Evolutionary conservation across 2,888 invertebrate genomes (phyloP), one percentile per base, ranked within the genome.

Genomic region (Cerastis leucographa): DNA sequence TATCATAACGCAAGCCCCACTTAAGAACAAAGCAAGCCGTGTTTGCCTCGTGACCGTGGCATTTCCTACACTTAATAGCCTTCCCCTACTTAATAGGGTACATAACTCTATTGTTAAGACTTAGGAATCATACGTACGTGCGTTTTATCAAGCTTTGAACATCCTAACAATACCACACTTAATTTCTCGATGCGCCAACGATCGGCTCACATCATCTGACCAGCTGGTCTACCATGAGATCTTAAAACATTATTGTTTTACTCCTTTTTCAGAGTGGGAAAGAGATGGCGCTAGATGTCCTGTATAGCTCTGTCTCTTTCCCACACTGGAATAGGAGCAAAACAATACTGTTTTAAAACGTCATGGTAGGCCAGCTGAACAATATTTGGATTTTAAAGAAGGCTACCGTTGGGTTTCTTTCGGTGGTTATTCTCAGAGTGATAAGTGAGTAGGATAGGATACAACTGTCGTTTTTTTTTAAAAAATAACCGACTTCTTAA

Each of bases 31-130:
- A 67, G 22, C 35, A 59, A 61, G n/a, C 9, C 42, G 1, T 46
- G 42, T 14, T 62, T 35, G 61, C 62, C 29, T 49, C 71, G 84
- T 70, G 70, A 44, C 25, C 40, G 54, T 62, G 42, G 59, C 71
- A 14, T 69, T 73, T 59, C 1, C 25, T 25, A 51, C 64, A 81
- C 46, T 73, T 84, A 61, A 69, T 35, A 84, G 61, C 49, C 14
- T 68, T 69, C 35, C 29, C 1, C 11, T 62, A 67, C 51, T 1
- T 80, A 73, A 42, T 22, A 80, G 25, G 44, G 62, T 74, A 66
- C 62, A 71, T 67, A 71, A 80, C 29, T 54, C n/a, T 51, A 40
- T 80, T 73, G 44, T 70, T 51, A 70, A 70, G 25, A 67, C 56
- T 71, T 12, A 35, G 19, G 7, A n/a, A 35, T 2, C 11, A 3